phyloP scores from a whole-genome alignment of 2,888 invertebrate genomes.

The Odontocolon sp. region DNA sequence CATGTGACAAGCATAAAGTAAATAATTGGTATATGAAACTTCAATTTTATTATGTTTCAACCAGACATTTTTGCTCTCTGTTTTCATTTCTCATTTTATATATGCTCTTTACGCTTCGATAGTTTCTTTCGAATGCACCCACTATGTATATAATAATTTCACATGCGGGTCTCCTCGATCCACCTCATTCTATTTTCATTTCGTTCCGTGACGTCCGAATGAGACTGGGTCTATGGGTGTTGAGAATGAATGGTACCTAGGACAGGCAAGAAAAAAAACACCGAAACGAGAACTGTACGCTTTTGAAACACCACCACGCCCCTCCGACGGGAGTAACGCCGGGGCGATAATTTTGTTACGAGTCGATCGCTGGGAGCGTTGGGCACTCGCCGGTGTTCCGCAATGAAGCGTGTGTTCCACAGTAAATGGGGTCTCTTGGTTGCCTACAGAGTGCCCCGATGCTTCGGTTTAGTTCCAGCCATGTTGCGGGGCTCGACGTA shows the following conservation, averaged over 20 bases:
- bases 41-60: slow-evolving; percentile 31
- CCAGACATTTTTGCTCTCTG: slow-evolving; percentile 22
- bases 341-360: slow-evolving; percentile 59
- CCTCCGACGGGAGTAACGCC: slow-evolving; percentile 53
- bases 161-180: slow-evolving; percentile 52
- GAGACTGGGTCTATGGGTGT: slow-evolving; percentile 9
- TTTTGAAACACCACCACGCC: slow-evolving; percentile 57
- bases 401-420: slow-evolving; percentile 37
- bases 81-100: slow-evolving; percentile 41
- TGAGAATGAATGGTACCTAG: slow-evolving; percentile 43
- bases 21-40: neutral
- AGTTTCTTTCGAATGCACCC: slow-evolving; percentile 29
- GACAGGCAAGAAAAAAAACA: slow-evolving; percentile 12
- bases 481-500: slow-evolving; percentile 52
- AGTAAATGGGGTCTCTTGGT: slow-evolving; percentile 34
- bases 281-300: slow-evolving; percentile 42
- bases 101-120: slow-evolving; percentile 48
- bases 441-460: slow-evolving; percentile 40
- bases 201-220: slow-evolving; percentile 45
- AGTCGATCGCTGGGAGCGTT: slow-evolving; percentile 51
- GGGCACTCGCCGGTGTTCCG: slow-evolving; percentile 39
- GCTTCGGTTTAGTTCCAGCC: slow-evolving; percentile 54
- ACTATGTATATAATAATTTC: slow-evolving; percentile 28
- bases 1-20: slow-evolving; percentile 4
- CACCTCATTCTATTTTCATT: slow-evolving; percentile 47